phyloP scores from a whole-genome alignment of 1,140 invertebrate species.

The Bombyx mori region DNA sequence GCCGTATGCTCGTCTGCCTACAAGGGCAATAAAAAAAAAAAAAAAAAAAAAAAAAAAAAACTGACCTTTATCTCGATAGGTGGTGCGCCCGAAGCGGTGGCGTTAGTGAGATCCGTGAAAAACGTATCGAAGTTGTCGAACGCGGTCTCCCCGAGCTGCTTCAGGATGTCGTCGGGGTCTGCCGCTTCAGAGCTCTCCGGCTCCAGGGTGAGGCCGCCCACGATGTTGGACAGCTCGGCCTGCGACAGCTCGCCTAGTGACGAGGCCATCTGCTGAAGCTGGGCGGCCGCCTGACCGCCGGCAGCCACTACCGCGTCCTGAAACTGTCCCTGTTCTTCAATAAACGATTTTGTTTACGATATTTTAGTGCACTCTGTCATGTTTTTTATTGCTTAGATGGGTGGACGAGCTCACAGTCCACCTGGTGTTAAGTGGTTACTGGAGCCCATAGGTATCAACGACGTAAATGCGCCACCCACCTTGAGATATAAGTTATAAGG shows the following conservation, averaged over 20 bases:
- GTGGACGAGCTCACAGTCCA: too few species aligned
- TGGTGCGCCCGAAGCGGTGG: slow-evolving; percentile 47
- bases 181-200: slow-evolving; percentile 65
- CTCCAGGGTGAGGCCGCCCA: slow-evolving; percentile 67
- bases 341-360: not conserved
- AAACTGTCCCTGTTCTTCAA: slow-evolving; percentile 19
- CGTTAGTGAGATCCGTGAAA: slow-evolving; percentile 65
- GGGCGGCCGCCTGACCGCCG: slow-evolving; percentile 47
- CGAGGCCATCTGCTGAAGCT: slow-evolving; percentile 59
- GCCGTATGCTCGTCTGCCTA: too few species aligned
- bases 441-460: too few species aligned
- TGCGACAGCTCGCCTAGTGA: slow-evolving; percentile 76
- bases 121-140: slow-evolving; percentile 72
- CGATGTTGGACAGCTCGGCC: slow-evolving; percentile 77
- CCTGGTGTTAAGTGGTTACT: too few species aligned
- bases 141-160: slow-evolving; percentile 77
- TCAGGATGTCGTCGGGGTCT: slow-evolving; percentile 80
- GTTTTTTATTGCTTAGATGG: too few species aligned
- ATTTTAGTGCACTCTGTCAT: too few species aligned
- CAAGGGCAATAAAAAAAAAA: too few species aligned
- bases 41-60: too few species aligned
- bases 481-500: too few species aligned
- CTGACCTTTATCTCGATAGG: slow-evolving; percentile 66
- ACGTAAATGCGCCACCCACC: too few species aligned
- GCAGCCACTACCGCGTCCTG: slow-evolving; percentile 64